Base-by-base conservation (phyloP, 2,113 vertebrate genomes). In the Casuarius casuarius region DNA sequence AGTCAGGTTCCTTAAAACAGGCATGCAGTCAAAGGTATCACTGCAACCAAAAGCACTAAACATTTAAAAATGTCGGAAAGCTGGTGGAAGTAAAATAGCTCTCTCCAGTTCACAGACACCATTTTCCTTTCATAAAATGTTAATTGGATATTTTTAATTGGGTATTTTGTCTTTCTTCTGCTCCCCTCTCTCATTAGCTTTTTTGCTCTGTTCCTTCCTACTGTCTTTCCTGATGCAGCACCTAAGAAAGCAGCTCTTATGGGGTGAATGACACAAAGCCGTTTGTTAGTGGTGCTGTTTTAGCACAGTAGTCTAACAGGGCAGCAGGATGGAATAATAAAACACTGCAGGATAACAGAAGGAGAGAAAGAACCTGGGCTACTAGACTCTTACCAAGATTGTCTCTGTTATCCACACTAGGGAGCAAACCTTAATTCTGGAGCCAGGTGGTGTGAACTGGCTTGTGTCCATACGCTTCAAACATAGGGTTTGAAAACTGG, bases 401-500 rank as follows among this genome's bases (percentile, higher is more conserved):
- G 31, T 49, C 28, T 74, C 35, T 62, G 52, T n/a, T 33, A 28
- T 1, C 23, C 44, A 35, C 38, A 22, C 21, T 29, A 35, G 29
- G 0, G 1, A 77, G 44, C 9, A 35, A 72, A 44, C 74, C 26
- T 63, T 75, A 42, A 3, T n/a, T 75, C 42, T 38, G 48, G 51
- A 71, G 51, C 23, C 23, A 28, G 23, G 58, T 33, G 19, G 6
- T 31, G 25, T 3, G 21, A 10, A 10, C 35, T 8, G 21, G 23
- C 17, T 81, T 59, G 35, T 40, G 63, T 20, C 12, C 16, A 3
- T 7, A 3, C 4, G 0, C 56, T 8, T 13, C 13, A 26, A 54
- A n/a, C 20, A 21, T 8, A 7, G 58, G 28, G 4, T 38, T 20
- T 56, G 46, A 7, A 21, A 40, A 23, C 52, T 9, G 40, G 6